These are phyloP conservation scores for Leptoteleia sp. DNA, from an alignment of 1,140 invertebrate species.

Conservation along the genomic window DNA sequence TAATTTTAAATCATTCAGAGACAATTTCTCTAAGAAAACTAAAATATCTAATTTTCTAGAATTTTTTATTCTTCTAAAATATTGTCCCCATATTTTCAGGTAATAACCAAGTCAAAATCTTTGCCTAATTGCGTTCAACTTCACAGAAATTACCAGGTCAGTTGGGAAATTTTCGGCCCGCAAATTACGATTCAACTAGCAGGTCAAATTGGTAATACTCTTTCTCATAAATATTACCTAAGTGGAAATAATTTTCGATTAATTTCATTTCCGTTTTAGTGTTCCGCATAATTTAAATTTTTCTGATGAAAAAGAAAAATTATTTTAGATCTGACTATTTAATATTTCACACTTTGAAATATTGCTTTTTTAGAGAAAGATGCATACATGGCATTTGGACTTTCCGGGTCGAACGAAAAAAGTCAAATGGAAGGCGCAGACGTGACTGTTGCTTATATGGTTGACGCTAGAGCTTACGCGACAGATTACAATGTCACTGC, in stretches of 20 bases:
- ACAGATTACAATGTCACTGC: slow-evolving; percentile 93
- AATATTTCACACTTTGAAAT: no score
- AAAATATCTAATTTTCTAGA: no score
- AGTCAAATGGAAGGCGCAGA: slow-evolving; percentile 93
- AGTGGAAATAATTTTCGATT: no score
- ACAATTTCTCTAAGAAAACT: no score
- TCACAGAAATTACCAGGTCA: slow-evolving; percentile 90
- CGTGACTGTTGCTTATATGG: slow-evolving; percentile 89
- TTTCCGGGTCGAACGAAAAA: slow-evolving; percentile 87
- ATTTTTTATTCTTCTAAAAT: no score
- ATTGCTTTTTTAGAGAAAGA: slow-evolving; percentile 83
- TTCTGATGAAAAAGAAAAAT: not conserved
- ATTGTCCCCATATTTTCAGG: slow-evolving; percentile 63
- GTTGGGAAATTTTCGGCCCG: slow-evolving; percentile 95
- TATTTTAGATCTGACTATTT: no score
- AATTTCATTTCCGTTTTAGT: no score
- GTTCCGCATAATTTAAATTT: not conserved
- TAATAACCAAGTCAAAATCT: slow-evolving; percentile 80
- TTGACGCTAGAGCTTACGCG: slow-evolving; percentile 86
- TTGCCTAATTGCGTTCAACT: slow-evolving; percentile 93
- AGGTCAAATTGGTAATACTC: slow-evolving; percentile 84
- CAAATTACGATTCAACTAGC: slow-evolving; percentile 92
- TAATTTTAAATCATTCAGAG: no score
- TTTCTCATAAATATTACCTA: no score
- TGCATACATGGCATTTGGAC: slow-evolving; percentile 93